Evolutionary conservation across 2,797 vertebrate genomes (phyloP), one percentile per base, ranked within the genome.

Genomic region (Sphenodon punctatus): DNA sequence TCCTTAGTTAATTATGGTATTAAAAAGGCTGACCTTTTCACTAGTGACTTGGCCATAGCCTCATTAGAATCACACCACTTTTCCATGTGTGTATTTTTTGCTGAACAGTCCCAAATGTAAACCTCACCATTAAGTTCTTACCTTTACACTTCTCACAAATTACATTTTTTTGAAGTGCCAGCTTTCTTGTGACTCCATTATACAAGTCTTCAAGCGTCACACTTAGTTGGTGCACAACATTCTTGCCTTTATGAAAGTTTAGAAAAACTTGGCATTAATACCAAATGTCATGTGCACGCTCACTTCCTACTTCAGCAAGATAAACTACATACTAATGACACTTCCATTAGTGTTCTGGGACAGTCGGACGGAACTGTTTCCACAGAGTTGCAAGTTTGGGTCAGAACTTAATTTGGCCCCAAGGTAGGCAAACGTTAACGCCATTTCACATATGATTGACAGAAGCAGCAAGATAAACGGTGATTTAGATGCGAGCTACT

Each of bases 121-220:
- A n/a, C n/a, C 15, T 76, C 65, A 2, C 8, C 43, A 42, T 78
- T 67, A 4, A 16, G 14, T 22, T 20, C 82, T 71, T 96, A 99
- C 98, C 98, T 77, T 99, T 97, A 93, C 98, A 99, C 92, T 98
- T 98, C 74, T 96, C 97, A 94, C 98, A 99, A 89, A 99, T 98
- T 1, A 98, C 86, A 38, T 97, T 99, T 93, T 98, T 99, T 87
- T 98, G 98, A 72, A 99, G 97, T 19, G 96, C 97, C 70, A 99
- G 94, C 89, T 98, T 99, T 89, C 98, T 97, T 11, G 97, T 98
- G 78, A 96, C 53, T 80, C 98, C 97, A 34, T 97, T 98, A 94
- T 99, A 99, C 10, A 99, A 92, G 69, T 99, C 98, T 75, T 99
- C 98, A 49, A 99, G 95, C 55, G 97, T 96, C 38, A 99, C 96